Evolutionary conservation across 1,140 invertebrate genomes (phyloP).

Genomic region (Drosophila mayri): DNA sequence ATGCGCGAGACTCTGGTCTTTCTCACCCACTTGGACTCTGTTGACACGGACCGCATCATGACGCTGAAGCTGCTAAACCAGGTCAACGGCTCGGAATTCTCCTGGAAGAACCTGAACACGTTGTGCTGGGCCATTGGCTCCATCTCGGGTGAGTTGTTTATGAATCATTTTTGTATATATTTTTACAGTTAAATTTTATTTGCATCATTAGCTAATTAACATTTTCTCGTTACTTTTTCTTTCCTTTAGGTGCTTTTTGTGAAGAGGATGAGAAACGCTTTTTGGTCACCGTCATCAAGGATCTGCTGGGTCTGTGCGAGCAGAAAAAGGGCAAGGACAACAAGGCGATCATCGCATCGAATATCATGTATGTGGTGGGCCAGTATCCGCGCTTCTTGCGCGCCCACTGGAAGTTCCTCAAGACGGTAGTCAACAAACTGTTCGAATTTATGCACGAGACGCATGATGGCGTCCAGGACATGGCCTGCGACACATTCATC

Average conservation of each 20-base stretch:
- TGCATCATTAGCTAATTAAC: neutral
- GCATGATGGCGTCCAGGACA: slow-evolving; percentile 99
- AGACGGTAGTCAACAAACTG: slow-evolving; percentile 99
- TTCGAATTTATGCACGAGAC: slow-evolving; percentile 99
- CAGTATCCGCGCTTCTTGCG: slow-evolving; percentile 99
- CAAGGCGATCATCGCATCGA: slow-evolving; percentile 99
- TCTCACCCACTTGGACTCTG: slow-evolving; percentile 98
- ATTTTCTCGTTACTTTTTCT: neutral
- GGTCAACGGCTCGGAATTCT: slow-evolving; percentile 99
- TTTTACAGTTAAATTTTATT: neutral
- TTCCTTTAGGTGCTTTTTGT: slow-evolving; percentile 85
- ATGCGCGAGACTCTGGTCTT: slow-evolving; percentile 99
- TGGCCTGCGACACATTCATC: slow-evolving; percentile 99
- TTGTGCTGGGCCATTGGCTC: slow-evolving; percentile 99
- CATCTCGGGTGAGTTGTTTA: slow-evolving; percentile 91
- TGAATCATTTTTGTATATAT: neutral
- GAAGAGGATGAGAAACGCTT: slow-evolving; percentile 99
- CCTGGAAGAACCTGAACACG: slow-evolving; percentile 99
- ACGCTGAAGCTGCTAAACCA: slow-evolving; percentile 99
- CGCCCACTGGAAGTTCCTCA: slow-evolving; percentile 99
- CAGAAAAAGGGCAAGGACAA: slow-evolving; percentile 99
- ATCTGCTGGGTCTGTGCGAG: slow-evolving; percentile 98
- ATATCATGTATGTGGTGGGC: slow-evolving; percentile 99
- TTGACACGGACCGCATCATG: slow-evolving; percentile 99
- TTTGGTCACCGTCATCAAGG: slow-evolving; percentile 99